Evolutionary conservation across 1,140 invertebrate species (phyloP), one percentile per base, ranked within the genome.

Genomic region (Zelostemma sp.): DNA sequence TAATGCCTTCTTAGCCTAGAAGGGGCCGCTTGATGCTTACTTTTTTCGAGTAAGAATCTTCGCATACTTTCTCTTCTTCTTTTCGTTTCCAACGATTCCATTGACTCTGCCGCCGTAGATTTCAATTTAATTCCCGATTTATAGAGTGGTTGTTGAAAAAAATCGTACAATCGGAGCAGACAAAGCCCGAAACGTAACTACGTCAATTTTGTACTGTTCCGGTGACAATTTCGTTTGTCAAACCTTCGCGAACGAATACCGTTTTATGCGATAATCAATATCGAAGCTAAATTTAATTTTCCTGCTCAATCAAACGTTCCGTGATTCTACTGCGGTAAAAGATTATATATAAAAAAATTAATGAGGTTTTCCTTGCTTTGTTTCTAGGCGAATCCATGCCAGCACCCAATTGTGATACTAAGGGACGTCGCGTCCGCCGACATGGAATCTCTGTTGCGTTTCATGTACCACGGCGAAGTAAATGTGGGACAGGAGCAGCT

Each of bases 401-500:
- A 95, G 80, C 95, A 97, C 84, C 95, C 95, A 14, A 97, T 97
- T 76, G 93, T 97, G 64, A 97, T 97, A 73, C 86, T 97, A 46
- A 89, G 94, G 77, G 95, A 97, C 82, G 93, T 97, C 1, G 90
- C 92, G 55, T 91, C 94, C 75, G 90, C 93, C 74, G 95, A 96
- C 77, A 94, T 97, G 88, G 94, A 96, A 80, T 95, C 93, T 70
- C 87, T 97, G 63, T 87, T 97, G 60, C 92, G 93, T 80, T 97
- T 97, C 86, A 97, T 97, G 94, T 97, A 97, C 83, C 93, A 95
- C 83, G 95, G 95, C 38, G 95, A 97, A 86, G 95, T 97, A 1
- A 93, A 95, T 81, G 93, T 97, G 63, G 93, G 93, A 43, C 93
- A 97, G 80, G 94, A 96, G 75, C 93, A 96, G 74, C 86, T 97